phyloP scores from a whole-genome alignment of 1,140 invertebrate species.

The Penaeus chinensis region DNA sequence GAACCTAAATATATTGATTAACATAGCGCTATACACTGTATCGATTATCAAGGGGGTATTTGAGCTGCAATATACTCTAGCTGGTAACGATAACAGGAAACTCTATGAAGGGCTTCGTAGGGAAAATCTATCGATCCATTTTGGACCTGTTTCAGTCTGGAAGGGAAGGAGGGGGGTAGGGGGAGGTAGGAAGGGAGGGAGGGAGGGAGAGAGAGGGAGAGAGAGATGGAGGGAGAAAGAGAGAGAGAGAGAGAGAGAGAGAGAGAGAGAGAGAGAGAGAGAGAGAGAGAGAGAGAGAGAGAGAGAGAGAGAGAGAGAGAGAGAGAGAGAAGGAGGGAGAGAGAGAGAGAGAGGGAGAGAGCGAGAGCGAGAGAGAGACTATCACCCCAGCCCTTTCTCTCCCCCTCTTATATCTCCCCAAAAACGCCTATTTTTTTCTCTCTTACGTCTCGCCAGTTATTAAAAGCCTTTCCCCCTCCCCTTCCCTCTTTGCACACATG shows the following conservation, averaged over 20 bases:
- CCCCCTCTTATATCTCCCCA: no score
- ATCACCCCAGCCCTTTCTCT: no score
- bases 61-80: conserved; percentile 19
- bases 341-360: conserved; percentile 4
- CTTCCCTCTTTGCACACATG: no score
- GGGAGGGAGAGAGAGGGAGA: not conserved
- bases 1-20: no score
- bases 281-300: not conserved
- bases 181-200: not conserved
- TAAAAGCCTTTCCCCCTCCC: no score
- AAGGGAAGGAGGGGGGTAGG: not conserved
- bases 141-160: not conserved
- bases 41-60: not conserved
- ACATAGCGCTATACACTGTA: not conserved
- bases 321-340: conserved; percentile 10
- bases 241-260: conserved; percentile 1
- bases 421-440: no score
- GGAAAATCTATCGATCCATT: conserved; percentile 36
- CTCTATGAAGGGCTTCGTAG: conserved; percentile 35
- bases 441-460: no score
- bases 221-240: not conserved
- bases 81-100: conserved; percentile 40
- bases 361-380: not conserved
- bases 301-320: not conserved
- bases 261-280: not conserved